Percentiles rank a stretch among this genome's conserved stretches.
These are phyloP conservation scores for Morpho deidamia DNA, from an alignment of 2,888 invertebrate species.

Conservation along the genomic window DNA sequence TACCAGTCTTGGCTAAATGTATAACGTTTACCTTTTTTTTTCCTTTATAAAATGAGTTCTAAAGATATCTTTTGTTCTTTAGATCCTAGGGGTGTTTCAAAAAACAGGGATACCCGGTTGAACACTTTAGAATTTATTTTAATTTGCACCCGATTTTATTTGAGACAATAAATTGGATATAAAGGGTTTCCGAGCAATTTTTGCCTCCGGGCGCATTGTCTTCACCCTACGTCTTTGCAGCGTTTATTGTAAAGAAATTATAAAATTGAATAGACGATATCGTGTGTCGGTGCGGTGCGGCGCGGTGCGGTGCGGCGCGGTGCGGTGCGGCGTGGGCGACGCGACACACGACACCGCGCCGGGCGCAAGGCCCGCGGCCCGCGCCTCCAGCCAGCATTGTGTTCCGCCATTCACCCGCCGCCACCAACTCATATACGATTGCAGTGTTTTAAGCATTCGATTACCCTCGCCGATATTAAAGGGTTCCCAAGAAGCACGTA, in stretches of 20 bases:
- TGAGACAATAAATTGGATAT: constrained; percentile 74
- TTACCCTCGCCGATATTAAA: constrained; percentile 69
- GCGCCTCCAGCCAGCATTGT: constrained; percentile 24
- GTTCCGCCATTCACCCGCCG: constrained; percentile 36
- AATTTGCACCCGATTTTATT: constrained; percentile 78
- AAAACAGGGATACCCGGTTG: constrained; percentile 40
- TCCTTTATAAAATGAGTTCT: neutral
- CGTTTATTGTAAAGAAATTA: constrained; percentile 70
- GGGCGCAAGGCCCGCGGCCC: constrained; percentile 36
- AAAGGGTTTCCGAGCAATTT: constrained; percentile 73
- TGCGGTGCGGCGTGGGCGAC: constrained; percentile 32
- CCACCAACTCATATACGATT: constrained; percentile 63
- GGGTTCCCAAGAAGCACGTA: constrained; percentile 71
- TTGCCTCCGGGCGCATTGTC: constrained; percentile 77
- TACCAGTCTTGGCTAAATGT: neutral
- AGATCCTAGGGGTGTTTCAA: constrained; percentile 35
- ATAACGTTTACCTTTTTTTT: neutral
- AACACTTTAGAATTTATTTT: constrained; percentile 60
- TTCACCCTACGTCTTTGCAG: constrained; percentile 72
- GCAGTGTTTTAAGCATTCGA: constrained; percentile 77
- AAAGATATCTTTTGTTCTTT: constrained; percentile 30
- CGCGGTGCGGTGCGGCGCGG: constrained; percentile 36
- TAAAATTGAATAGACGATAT: constrained; percentile 74
- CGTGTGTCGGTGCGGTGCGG: constrained; percentile 59
- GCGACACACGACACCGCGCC: constrained; percentile 35